Evolutionary conservation across 2,797 vertebrate species (phyloP).

Genomic region (Delichon dasypus): DNA sequence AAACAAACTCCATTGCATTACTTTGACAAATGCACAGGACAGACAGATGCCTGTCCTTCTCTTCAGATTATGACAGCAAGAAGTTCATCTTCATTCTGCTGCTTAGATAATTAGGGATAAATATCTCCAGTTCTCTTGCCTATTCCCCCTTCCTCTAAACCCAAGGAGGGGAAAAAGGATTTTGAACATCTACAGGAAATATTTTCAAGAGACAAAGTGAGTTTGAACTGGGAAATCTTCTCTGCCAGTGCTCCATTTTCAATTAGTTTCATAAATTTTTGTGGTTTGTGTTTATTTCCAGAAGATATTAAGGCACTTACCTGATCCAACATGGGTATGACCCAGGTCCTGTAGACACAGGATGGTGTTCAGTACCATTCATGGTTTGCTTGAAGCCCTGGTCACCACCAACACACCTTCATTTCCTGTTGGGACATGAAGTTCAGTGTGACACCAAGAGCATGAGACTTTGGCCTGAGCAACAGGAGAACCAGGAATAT

Average conservation of each 20-base stretch:
- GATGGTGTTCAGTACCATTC: neutral
- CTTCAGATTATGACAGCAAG: neutral
- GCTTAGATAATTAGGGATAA: neutral
- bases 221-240: neutral
- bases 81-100: neutral
- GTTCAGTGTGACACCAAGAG: neutral
- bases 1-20: neutral
- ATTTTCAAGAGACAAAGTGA: neutral
- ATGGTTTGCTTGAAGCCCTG: neutral
- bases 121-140: neutral
- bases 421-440: neutral
- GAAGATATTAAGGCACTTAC: neutral
- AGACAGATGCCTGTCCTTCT: neutral
- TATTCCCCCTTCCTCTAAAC: neutral
- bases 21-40: neutral
- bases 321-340: neutral
- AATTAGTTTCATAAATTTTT: neutral
- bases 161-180: fast-evolving
- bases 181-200: neutral
- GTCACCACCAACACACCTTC: neutral
- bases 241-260: neutral
- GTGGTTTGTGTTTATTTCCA: neutral
- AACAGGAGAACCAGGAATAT: neutral
- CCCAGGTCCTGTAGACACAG: neutral
- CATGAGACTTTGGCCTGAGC: neutral